Evolutionary conservation across 2,888 invertebrate genomes (phyloP).

Genomic region (Odontomyia ornata): DNA sequence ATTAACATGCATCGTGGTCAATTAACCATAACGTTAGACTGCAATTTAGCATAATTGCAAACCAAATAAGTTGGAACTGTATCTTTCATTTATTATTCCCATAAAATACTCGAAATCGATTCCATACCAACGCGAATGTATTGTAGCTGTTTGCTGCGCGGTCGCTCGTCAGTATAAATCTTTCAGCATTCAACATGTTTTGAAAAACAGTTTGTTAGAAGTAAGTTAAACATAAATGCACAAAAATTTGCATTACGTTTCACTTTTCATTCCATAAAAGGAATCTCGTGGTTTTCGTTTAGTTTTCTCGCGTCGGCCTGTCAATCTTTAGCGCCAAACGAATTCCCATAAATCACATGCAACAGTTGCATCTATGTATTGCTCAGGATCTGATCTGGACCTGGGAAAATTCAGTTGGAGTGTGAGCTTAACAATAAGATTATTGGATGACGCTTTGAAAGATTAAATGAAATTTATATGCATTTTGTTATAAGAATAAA

Average conservation of each 20-base stretch:
- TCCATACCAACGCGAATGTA: neutral
- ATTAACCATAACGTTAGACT: neutral
- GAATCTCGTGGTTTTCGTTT: slow-evolving; percentile 47
- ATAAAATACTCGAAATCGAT: slow-evolving; percentile 6
- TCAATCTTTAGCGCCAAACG: slow-evolving; percentile 44
- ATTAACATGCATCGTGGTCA: neutral
- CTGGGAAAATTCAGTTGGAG: neutral
- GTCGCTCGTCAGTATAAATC: slow-evolving; percentile 15
- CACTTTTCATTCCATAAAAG: slow-evolving; percentile 48
- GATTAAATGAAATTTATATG: slow-evolving; percentile 23
- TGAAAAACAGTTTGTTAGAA: slow-evolving; percentile 30
- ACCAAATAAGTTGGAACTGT: neutral
- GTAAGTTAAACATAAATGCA: slow-evolving; percentile 40
- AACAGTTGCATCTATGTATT: slow-evolving; percentile 40
- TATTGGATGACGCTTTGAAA: neutral
- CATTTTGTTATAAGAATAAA: neutral
- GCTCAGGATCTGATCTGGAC: neutral
- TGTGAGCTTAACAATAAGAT: neutral
- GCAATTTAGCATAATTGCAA: neutral
- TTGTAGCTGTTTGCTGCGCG: neutral
- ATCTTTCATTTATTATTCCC: neutral
- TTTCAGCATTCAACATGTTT: slow-evolving; percentile 11
- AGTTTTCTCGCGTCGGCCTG: slow-evolving; percentile 45
- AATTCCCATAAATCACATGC: slow-evolving; percentile 47
- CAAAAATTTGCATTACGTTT: slow-evolving; percentile 48